Percentiles rank a stretch among this genome's conserved stretches.
Conservation (phyloP, 2,113 vertebrate genomes). For the Urocolius indicus region DNA sequence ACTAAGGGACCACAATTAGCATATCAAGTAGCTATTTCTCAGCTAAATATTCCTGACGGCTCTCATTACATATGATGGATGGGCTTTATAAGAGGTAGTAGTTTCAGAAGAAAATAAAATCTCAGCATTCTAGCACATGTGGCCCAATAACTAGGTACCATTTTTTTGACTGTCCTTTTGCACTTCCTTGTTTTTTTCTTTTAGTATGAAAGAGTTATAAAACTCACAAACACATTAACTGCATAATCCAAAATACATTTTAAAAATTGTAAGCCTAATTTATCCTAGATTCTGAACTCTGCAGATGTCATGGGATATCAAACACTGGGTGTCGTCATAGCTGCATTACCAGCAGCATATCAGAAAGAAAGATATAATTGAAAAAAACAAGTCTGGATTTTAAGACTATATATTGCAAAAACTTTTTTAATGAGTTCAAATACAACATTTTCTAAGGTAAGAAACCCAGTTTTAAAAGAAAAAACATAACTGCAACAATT, state of each 20-base stretch:
- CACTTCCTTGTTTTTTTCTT: constrained; percentile 39
- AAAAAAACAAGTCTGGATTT: not conserved
- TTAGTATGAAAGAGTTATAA: constrained; percentile 56
- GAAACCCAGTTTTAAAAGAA: not conserved
- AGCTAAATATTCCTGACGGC: constrained; percentile 91
- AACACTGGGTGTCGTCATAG: not conserved
- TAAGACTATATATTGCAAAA: not conserved
- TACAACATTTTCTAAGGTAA: not conserved
- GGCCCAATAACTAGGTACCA: constrained; percentile 58
- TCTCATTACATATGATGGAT: constrained; percentile 91
- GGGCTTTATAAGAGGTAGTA: constrained; percentile 87
- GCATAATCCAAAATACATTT: constrained; percentile 70
- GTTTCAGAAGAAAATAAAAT: constrained; percentile 81
- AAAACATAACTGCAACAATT: not conserved
- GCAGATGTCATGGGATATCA: constrained; percentile 38
- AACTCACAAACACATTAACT: constrained; percentile 76
- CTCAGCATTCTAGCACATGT: constrained; percentile 67
- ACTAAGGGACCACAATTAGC: constrained; percentile 86
- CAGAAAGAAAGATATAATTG: not conserved
- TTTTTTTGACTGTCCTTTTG: constrained; percentile 72
- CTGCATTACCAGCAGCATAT: constrained; percentile 30
- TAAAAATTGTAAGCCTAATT: constrained; percentile 68
- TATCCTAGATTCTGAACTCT: constrained; percentile 66
- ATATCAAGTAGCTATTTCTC: constrained; percentile 90
- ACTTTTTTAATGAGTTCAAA: not conserved